These are phyloP conservation scores for Chrysemys picta DNA, from an alignment of 2,113 vertebrate genomes.

Conservation along the genomic window DNA sequence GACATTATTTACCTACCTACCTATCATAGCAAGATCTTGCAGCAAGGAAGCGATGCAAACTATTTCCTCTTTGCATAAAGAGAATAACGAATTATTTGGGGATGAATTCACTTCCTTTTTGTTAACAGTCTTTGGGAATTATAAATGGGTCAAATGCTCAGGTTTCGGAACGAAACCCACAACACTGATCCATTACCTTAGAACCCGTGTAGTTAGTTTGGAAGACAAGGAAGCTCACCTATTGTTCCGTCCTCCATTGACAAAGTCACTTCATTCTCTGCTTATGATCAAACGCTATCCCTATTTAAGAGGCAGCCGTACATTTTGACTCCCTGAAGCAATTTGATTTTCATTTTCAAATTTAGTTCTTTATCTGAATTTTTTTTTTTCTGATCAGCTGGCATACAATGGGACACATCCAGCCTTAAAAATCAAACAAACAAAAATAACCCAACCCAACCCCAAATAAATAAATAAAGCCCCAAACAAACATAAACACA, in stretches of 20 bases:
- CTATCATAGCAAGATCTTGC: background rate
- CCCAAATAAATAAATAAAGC: background rate
- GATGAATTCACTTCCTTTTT: accelerated
- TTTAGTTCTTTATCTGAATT: background rate
- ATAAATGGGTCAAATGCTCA: background rate
- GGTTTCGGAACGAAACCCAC: background rate
- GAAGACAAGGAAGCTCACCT: background rate
- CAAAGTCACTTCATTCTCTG: background rate
- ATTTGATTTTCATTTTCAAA: accelerated
- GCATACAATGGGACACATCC: background rate
- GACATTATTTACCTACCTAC: accelerated
- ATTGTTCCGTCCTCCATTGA: background rate
- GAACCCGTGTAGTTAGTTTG: too few relatives aligned
- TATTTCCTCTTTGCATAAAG: background rate
- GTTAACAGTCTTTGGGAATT: accelerated
- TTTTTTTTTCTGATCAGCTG: background rate
- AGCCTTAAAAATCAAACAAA: background rate
- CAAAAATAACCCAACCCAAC: background rate
- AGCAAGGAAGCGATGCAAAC: background rate
- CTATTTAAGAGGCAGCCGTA: background rate
- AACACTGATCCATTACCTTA: background rate
- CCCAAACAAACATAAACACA: background rate
- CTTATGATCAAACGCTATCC: background rate
- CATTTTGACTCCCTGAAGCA: background rate
- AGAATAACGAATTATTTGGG: accelerated